Base-by-base conservation (phyloP, 2,797 vertebrate genomes). In the Gallinago solitaria region DNA sequence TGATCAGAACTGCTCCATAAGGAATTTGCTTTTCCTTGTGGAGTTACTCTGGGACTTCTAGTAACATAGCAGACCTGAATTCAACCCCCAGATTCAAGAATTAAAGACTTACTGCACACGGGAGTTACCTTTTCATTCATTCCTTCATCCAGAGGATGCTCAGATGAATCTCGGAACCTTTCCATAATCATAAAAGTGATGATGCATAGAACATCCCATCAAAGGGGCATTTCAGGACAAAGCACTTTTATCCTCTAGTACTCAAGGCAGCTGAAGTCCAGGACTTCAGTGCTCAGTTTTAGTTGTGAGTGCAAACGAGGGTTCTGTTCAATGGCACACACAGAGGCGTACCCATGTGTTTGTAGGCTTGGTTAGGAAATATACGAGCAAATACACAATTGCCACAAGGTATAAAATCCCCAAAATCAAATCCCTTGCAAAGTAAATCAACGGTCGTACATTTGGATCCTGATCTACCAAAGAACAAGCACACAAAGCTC, bases 21-120 rank as follows among this genome's bases (percentile, higher is more conserved):
- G 28, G 70, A 89, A 94, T 84, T 82, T 63, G 69, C 54, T 82
- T 85, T 70, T 59, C 33, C 74, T 83, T 81, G 24, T 39, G 35
- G 80, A 91, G 67, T 90, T 93, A 94, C 80, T 87, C 63, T 79
- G 83, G 73, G 53, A 51, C 33, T 92, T 67, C 70, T 2, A 94
- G 83, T 57, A 87, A 93, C 5, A 15, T 41, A 67, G 10, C 60
- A 90, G 71, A 70, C n/a, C 77, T 74, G 53, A 80, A 68, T 57
- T 57, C 75, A 92, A 56, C 68, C 63, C 54, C 63, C 65, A 59
- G 81, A 45, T 77, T 57, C 32, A 41, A 48, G 17, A 84, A 79
- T n/a, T 87, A 48, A 63, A 69, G 56, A 74, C 32, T 81, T 61
- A 4, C 28, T 78, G 41, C 47, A 6, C 10, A 7, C 70, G 14